Percentiles rank a stretch among this genome's conserved stretches.
phyloP scores from a whole-genome alignment of 2,888 invertebrate genomes.

The Ariolimax columbianus region DNA sequence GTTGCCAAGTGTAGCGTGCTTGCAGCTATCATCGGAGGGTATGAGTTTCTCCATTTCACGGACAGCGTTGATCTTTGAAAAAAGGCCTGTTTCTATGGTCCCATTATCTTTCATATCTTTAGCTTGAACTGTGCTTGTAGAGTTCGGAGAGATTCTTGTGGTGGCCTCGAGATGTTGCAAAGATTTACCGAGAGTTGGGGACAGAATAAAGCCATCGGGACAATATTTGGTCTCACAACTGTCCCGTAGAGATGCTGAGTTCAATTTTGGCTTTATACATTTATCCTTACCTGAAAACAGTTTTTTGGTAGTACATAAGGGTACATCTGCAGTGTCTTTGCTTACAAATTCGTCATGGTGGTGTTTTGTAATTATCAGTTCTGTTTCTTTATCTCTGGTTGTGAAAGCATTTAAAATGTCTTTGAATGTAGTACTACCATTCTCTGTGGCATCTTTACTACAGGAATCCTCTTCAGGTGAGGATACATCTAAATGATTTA shows the following conservation, averaged over 20 bases:
- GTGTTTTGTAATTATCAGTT: neutral
- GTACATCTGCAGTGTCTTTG: neutral
- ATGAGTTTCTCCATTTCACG: neutral
- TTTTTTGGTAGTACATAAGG: too few relatives aligned
- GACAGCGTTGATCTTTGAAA: neutral
- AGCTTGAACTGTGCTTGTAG: neutral
- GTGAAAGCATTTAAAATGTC: neutral
- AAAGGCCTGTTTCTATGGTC: neutral
- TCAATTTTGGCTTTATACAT: neutral
- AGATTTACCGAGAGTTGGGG: conserved; percentile 22
- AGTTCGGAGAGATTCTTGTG: neutral
- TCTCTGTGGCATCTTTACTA: neutral
- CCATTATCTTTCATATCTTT: neutral
- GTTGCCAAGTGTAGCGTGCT: neutral
- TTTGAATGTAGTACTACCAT: neutral
- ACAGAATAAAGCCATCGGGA: conserved; percentile 39
- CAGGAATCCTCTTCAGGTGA: too few relatives aligned
- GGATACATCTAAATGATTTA: neutral
- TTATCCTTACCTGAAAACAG: neutral
- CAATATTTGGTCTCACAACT: conserved; percentile 23
- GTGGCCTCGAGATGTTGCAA: conserved; percentile 27
- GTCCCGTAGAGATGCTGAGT: conserved; percentile 8
- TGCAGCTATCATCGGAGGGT: neutral
- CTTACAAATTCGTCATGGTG: neutral
- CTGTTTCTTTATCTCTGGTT: neutral